Evolutionary conservation across 2,888 invertebrate genomes (phyloP).

Genomic region (Drosophila barbarae): DNA sequence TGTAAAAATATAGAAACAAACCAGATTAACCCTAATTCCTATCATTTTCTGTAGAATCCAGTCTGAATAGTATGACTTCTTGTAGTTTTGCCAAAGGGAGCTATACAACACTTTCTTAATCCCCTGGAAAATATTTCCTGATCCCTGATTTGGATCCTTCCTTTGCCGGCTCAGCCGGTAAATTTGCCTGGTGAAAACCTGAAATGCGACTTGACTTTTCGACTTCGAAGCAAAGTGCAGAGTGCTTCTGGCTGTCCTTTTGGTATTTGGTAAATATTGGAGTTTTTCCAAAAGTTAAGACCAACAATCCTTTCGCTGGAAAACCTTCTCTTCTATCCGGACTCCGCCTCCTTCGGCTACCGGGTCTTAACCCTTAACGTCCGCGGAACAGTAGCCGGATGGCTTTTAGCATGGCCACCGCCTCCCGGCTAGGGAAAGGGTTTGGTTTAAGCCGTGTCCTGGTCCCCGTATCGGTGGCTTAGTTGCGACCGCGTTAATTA

Average conservation of each 20-base stretch:
- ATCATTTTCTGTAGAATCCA: not conserved
- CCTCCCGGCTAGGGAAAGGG: conserved; percentile 55
- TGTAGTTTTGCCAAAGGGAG: not conserved
- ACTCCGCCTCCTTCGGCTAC: conserved; percentile 19
- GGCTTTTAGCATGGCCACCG: conserved; percentile 56
- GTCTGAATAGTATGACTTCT: conserved; percentile 1
- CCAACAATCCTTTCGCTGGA: conserved; percentile 67
- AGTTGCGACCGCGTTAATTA: conserved; percentile 71
- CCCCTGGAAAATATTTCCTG: conserved; percentile 6
- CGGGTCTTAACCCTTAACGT: conserved; percentile 26
- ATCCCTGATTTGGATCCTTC: conserved; percentile 26
- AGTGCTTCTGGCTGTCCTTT: not conserved
- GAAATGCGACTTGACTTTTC: conserved; percentile 58
- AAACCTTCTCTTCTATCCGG: conserved; percentile 26
- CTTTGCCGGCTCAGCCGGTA: conserved; percentile 43
- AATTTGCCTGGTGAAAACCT: conserved; percentile 32
- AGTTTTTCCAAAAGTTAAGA: conserved; percentile 47
- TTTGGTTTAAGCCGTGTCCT: conserved; percentile 47
- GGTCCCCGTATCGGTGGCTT: conserved; percentile 38
- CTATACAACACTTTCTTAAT: not conserved
- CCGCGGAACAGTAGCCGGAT: conserved; percentile 58
- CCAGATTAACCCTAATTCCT: not conserved
- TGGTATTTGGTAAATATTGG: conserved; percentile 70
- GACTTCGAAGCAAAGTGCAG: conserved; percentile 39
- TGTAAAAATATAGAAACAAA: not conserved